phyloP scores from a whole-genome alignment of 2,113 vertebrate species.

The Corythoichthys haematopterus region DNA sequence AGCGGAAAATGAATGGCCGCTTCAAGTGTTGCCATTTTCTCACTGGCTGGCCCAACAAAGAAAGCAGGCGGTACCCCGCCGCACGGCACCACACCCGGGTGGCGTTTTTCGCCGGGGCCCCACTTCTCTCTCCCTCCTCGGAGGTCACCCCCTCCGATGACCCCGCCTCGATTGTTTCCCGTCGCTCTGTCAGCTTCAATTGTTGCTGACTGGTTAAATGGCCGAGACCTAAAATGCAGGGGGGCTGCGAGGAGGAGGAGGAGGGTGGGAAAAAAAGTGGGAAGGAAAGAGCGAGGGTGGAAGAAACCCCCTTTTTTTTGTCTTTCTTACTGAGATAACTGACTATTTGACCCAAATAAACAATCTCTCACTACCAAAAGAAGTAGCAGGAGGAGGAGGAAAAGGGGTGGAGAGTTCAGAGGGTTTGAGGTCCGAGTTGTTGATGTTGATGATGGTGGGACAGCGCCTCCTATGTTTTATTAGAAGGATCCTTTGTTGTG shows the following conservation, averaged over 20 bases:
- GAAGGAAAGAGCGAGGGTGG: constrained; percentile 45
- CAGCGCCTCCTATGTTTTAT: constrained; percentile 41
- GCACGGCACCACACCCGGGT: constrained; percentile 41
- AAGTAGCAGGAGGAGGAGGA: constrained; percentile 24
- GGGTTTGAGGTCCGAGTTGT: constrained; percentile 30
- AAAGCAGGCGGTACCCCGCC: constrained; percentile 54
- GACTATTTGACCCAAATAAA: constrained; percentile 79
- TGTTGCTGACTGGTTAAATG: constrained; percentile 77
- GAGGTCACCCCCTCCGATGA: constrained; percentile 67
- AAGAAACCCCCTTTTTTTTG: constrained; percentile 46
- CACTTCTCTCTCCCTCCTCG: constrained; percentile 47
- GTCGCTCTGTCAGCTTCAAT: constrained; percentile 76
- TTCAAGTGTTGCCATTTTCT: constrained; percentile 67
- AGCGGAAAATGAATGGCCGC: constrained; percentile 28
- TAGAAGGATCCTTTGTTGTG: neutral
- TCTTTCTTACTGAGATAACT: constrained; percentile 53
- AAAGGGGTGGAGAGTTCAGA: constrained; percentile 27
- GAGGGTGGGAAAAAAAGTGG: constrained; percentile 33
- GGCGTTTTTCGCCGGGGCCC: constrained; percentile 56
- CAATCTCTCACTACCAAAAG: constrained; percentile 49
- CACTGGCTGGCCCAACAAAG: constrained; percentile 57
- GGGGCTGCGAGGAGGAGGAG: constrained; percentile 27
- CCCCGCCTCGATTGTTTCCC: constrained; percentile 74
- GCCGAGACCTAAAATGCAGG: constrained; percentile 67
- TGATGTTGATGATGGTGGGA: constrained; percentile 23